phyloP scores from a whole-genome alignment of 2,888 invertebrate species.

The Troides helena region DNA sequence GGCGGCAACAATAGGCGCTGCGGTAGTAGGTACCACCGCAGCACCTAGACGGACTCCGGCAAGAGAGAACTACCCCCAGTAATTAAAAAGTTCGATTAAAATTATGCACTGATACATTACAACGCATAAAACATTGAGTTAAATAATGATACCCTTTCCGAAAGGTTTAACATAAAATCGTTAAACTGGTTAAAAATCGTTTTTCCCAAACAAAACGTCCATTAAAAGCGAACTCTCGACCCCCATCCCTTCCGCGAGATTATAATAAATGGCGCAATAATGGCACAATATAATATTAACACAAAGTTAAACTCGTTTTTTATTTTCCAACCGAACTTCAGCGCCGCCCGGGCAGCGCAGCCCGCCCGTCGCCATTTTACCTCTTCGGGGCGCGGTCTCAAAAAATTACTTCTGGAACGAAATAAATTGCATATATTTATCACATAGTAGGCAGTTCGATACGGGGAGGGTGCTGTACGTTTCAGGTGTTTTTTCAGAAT shows the following conservation, averaged over 20 bases:
- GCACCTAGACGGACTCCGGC: too few species aligned
- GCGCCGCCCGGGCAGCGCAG: constrained; percentile 57
- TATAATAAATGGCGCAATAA: constrained; percentile 79
- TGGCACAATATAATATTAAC: constrained; percentile 80
- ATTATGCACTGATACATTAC: constrained; percentile 11
- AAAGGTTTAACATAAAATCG: constrained; percentile 63
- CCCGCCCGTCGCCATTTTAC: constrained; percentile 58
- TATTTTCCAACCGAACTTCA: constrained; percentile 72
- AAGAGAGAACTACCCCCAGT: too few species aligned
- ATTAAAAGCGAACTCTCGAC: constrained; percentile 73
- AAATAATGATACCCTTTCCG: constrained; percentile 60
- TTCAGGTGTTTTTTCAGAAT: neutral
- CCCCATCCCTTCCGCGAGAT: constrained; percentile 74
- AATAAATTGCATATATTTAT: constrained; percentile 76
- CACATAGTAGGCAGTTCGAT: constrained; percentile 56
- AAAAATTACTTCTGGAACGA: constrained; percentile 68
- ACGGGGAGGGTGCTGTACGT: constrained; percentile 32
- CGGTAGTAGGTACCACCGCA: too few species aligned
- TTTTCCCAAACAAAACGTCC: constrained; percentile 77
- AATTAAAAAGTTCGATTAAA: neutral
- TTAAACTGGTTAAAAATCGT: constrained; percentile 63
- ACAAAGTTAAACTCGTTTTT: constrained; percentile 79
- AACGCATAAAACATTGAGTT: constrained; percentile 48
- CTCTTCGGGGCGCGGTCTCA: constrained; percentile 60
- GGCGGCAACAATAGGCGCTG: too few species aligned